Percentiles rank a stretch among this genome's conserved stretches.
Evolutionary conservation across 2,888 invertebrate species (phyloP).

Genomic region (Caenorhabditis panamensis): DNA sequence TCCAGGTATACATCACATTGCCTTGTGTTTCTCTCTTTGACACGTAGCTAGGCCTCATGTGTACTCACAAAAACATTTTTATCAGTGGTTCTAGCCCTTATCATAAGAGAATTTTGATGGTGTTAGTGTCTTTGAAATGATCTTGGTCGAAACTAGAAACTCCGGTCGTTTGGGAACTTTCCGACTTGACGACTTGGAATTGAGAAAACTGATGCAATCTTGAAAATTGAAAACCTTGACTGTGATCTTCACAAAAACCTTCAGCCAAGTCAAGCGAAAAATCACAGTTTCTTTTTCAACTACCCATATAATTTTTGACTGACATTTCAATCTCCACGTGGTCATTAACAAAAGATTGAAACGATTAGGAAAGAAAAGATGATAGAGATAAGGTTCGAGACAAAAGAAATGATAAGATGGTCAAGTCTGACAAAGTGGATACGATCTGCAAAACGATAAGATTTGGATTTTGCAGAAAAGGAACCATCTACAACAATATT

Average conservation of each 20-base stretch:
- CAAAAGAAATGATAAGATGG: constrained; percentile 33
- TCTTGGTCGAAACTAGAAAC: not conserved
- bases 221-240: too few species aligned
- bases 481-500: constrained; percentile 54
- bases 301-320: not conserved
- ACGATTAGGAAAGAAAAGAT: not conserved
- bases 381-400: not conserved
- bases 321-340: not conserved
- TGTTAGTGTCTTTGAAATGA: not conserved
- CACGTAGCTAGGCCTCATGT: not conserved
- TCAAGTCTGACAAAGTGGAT: not conserved
- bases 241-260: too few species aligned
- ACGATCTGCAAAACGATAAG: not conserved
- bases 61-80: not conserved
- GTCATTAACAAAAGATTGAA: not conserved
- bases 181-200: not conserved
- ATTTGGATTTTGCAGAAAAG: constrained; percentile 31
- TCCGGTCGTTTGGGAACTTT: too few species aligned
- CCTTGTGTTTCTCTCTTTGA: not conserved
- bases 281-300: too few species aligned
- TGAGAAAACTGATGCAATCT: constrained; percentile 1
- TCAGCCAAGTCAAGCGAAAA: too few species aligned
- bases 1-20: constrained; percentile 5
- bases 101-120: not conserved
- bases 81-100: constrained; percentile 1